Percentiles rank a stretch among this genome's conserved stretches.
Conservation (phyloP, 2,113 vertebrate species). For the Nyctibius bracteatus region DNA sequence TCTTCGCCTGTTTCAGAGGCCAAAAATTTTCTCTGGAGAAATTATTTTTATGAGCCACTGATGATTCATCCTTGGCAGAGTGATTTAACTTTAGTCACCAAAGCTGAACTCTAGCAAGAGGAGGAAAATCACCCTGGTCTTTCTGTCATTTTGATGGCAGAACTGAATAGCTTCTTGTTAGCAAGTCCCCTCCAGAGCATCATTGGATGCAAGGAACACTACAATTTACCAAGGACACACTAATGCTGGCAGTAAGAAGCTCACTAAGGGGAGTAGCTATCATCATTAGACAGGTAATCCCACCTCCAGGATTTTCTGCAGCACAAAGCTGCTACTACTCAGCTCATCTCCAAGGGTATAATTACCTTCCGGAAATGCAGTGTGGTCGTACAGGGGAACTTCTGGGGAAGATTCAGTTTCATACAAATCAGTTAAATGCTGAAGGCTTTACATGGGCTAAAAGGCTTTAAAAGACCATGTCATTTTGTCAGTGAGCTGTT, state of each 20-base stretch:
- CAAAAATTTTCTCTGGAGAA: not conserved
- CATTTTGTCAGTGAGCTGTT: not conserved
- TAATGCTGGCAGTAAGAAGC: not conserved
- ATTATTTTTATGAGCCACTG: not conserved
- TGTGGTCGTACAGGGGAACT: not conserved
- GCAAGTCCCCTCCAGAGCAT: not conserved
- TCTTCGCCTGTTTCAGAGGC: not conserved
- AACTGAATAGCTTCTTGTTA: not conserved
- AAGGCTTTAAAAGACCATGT: not conserved
- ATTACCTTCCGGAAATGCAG: conserved; percentile 33
- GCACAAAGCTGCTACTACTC: conserved; percentile 1
- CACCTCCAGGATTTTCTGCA: conserved; percentile 13
- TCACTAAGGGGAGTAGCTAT: conserved; percentile 1
- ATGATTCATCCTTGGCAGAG: conserved; percentile 5
- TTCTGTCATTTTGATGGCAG: not conserved
- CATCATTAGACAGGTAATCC: not conserved
- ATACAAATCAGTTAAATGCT: not conserved
- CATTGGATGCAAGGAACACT: not conserved
- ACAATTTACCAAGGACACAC: not conserved
- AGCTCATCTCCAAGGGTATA: not conserved
- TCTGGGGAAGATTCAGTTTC: not conserved
- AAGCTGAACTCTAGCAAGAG: not conserved
- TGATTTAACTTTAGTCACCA: conserved; percentile 19
- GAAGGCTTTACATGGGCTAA: not conserved
- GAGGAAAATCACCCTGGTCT: not conserved